Base-by-base conservation (phyloP, 2,888 invertebrate species). In the Lasioglossum vierecki region DNA sequence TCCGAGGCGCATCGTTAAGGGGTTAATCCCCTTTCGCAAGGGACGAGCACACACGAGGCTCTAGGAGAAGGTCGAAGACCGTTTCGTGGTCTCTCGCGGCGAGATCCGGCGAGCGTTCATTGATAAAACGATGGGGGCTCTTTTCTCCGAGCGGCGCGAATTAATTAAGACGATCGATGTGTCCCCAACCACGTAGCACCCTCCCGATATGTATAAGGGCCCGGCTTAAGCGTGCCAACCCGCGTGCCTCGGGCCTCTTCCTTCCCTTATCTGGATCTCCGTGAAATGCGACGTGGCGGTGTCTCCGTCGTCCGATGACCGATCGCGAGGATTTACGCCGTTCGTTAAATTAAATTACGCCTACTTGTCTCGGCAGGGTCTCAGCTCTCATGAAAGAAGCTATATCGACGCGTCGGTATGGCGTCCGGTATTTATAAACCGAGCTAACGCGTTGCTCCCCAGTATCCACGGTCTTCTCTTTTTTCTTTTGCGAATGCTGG, bases 161-260 rank as follows among this genome's bases (percentile, higher is more conserved):
- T 88, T 88, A 87, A 88, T 88, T 88, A 85, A 88, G 88, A 87
- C 81, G 88, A 88, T 88, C 88, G 87, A 88, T 85, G 78, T 83
- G 79, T 82, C 80, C 79, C 84, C 80, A 79, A 84, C 80, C 79
- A 81, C 80, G 83, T 35, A 53, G 74, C 81, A 79, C 78, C 82
- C 72, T 86, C 79, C 77, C 83, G 71, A 76, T 81, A 63, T 46
- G 44, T 76, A 79, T 70, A 72, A 30, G 44, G 39, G 57, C 26
- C 70, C 11, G 76, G 68, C 63, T 82, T 86, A 86, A 86, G 86
- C 85, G 82, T 82, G 85, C 82, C 85, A 78, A 84, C 76, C 78
- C 49, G 84, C 81, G 81, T 80, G 80, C 77, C 79, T 83, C 60
- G 46, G 66, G 22, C 41, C 66, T 82, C 76, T 76, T 79, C 78